These are phyloP conservation scores for Galbula dea DNA, from an alignment of 2,113 vertebrate species.

Conservation along the genomic window DNA sequence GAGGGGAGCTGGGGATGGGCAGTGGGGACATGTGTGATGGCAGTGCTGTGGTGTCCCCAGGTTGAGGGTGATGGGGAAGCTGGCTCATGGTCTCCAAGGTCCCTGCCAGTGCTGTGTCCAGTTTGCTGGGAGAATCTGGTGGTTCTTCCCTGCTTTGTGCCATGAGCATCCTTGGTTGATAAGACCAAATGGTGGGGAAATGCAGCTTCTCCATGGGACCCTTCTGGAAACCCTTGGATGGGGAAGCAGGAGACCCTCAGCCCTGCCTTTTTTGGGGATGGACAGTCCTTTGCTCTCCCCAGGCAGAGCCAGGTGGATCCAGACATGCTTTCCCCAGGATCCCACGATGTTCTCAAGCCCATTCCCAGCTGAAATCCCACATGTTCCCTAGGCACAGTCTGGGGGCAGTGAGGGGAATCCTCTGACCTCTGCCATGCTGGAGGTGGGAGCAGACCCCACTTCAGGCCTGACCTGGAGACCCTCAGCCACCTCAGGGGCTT, in stretches of 20 bases:
- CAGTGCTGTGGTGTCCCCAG: rapidly evolving
- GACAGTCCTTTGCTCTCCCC: neutral
- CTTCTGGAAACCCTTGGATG: neutral
- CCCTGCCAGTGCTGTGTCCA: rapidly evolving
- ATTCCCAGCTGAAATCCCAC: neutral
- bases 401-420: too few relatives aligned
- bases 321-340: rapidly evolving
- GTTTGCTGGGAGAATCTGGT: rapidly evolving
- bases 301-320: neutral
- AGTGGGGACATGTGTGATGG: neutral
- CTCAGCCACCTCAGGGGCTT: neutral
- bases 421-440: too few relatives aligned
- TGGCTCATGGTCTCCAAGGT: neutral
- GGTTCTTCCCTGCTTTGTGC: neutral
- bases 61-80: neutral
- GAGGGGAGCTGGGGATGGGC: neutral
- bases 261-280: neutral
- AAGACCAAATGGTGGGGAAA: neutral
- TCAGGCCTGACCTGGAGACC: neutral
- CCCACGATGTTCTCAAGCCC: neutral
- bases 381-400: too few relatives aligned
- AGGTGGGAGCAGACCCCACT: too few relatives aligned
- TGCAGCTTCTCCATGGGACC: neutral
- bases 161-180: rapidly evolving
- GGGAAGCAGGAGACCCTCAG: neutral